Evolutionary conservation across 2,888 invertebrate genomes (phyloP).

Genomic region (Drosophila prostipennis): DNA sequence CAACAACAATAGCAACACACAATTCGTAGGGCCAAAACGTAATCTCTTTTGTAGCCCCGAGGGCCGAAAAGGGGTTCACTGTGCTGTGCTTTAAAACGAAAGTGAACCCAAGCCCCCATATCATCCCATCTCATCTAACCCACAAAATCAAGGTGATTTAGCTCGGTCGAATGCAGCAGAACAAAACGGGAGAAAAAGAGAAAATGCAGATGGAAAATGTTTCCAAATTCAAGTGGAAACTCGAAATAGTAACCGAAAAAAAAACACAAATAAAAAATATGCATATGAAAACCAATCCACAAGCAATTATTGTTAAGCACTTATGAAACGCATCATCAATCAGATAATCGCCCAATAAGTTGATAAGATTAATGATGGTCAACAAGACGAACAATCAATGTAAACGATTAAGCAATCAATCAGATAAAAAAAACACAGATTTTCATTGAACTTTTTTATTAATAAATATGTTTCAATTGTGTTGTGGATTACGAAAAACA

Average conservation of each 20-base stretch:
- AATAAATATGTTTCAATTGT: conserved; percentile 4
- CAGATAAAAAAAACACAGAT: conserved; percentile 4
- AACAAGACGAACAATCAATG: not conserved
- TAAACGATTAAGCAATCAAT: conserved; percentile 11
- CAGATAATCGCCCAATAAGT: not conserved
- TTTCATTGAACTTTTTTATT: conserved; percentile 8
- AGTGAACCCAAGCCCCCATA: conserved; percentile 17
- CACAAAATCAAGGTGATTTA: conserved; percentile 36
- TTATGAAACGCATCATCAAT: conserved; percentile 6
- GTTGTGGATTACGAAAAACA: no score
- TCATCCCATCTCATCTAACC: conserved; percentile 13
- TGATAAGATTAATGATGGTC: conserved; percentile 14
- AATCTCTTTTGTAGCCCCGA: conserved; percentile 10
- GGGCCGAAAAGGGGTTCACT: conserved; percentile 22
- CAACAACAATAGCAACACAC: conserved; percentile 10
- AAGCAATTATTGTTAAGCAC: conserved; percentile 8
- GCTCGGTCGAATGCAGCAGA: conserved; percentile 19
- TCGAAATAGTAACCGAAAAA: not conserved
- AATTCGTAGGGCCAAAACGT: conserved; percentile 17
- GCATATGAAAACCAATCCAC: not conserved
- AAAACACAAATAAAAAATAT: not conserved
- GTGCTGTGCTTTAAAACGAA: conserved; percentile 17
- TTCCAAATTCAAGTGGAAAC: conserved; percentile 6
- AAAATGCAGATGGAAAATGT: conserved; percentile 10
- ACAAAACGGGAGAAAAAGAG: not conserved